Base-by-base conservation (phyloP, 2,797 vertebrate genomes). In the Pseudopleuronectes americanus region DNA sequence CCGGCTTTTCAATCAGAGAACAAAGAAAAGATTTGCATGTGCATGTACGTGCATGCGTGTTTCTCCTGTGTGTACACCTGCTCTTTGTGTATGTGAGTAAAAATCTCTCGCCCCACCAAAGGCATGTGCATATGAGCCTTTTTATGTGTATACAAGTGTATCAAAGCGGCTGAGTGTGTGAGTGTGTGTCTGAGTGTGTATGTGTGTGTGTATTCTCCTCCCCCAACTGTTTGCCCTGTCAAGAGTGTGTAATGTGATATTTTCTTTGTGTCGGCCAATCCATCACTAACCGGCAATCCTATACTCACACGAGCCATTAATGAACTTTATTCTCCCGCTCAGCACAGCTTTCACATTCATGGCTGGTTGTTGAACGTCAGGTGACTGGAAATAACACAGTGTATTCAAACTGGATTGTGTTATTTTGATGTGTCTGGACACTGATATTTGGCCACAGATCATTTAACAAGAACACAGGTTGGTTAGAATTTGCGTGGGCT, bases 171-270 rank as follows among this genome's bases (percentile, higher is more conserved):
- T 41, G 9, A 49, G 16, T 56, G 9, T 54, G 16, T 56, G 3
- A 62, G 24, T 51, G 52, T 47, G 10, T 45, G 21, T 31, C 17
- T 48, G 57, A 61, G 7, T 80, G 3, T 68, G 28, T 57, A 49
- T 72, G 33, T 67, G 49, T 54, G 3, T 63, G 33, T 31, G 63
- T 49, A 17, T 21, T 19, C 54, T 70, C 79, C 57, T 62, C 57
- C 66, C 56, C 55, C 64, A 28, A 47, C 68, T 74, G 64, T 86
- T 78, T 74, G 41, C 43, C 68, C 47, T 76, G 71, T 73, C 2
- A 24, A 64, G 36, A 76, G 56, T 71, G 71, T 74, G 91, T 84
- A 90, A 93, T 57, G 9, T 79, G 91, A 92, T 90, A 90, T 84
- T 65, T 63, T 75, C 75, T 87, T 90, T 89, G 80, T 90, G 72